A percentile compares a stretch with the other conserved stretches of the same genome.
These are phyloP conservation scores for Phrynocephalus guinanensis DNA, from an alignment of 2,797 vertebrate genomes.

Conservation along the genomic window DNA sequence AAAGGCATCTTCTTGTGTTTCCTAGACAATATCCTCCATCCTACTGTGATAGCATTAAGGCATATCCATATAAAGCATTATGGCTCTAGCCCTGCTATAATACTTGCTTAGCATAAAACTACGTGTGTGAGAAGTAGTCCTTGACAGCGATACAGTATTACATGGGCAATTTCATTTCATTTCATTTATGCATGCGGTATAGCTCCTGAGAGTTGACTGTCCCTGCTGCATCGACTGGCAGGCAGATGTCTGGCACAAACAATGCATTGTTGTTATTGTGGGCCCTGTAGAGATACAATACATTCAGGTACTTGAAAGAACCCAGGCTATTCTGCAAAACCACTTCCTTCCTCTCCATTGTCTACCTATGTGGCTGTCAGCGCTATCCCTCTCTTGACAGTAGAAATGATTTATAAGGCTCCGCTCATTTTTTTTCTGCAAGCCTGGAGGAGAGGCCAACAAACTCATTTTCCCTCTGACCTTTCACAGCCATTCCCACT, in stretches of 20 bases:
- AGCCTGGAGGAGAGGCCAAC: slow-evolving; percentile 16
- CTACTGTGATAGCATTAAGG: background rate
- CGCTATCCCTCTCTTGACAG: background rate
- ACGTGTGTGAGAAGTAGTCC: background rate
- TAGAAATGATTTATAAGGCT: background rate
- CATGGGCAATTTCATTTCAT: background rate
- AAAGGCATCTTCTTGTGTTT: background rate
- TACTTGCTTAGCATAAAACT: background rate
- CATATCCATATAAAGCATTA: too few species aligned
- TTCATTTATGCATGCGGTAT: background rate
- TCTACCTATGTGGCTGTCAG: background rate
- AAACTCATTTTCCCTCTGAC: slow-evolving; percentile 26
- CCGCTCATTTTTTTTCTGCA: slow-evolving; percentile 1
- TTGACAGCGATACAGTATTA: background rate
- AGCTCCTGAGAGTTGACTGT: background rate
- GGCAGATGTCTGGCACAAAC: background rate
- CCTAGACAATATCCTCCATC: background rate
- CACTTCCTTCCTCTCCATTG: background rate
- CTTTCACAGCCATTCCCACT: slow-evolving; percentile 38
- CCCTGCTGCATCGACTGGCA: background rate
- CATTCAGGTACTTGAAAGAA: background rate
- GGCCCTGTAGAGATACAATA: background rate
- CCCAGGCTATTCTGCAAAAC: background rate
- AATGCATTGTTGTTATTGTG: background rate
- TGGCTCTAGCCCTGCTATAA: background rate